Base-by-base conservation (phyloP, 2,113 vertebrate genomes). In the Sander lucioperca region DNA sequence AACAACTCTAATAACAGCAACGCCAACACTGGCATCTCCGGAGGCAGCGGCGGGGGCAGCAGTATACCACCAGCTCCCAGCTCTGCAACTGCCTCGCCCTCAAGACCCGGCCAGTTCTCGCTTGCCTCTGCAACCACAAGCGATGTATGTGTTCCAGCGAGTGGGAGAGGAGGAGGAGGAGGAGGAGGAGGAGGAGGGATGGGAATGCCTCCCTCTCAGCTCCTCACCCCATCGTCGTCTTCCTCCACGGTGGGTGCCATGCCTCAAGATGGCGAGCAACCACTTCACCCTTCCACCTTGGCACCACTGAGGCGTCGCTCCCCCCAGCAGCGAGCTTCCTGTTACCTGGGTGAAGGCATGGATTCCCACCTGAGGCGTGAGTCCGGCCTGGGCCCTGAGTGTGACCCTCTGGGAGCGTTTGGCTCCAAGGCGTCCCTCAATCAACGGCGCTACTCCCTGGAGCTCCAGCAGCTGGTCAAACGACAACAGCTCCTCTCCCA, bases 381-480 rank as follows among this genome's bases (percentile, higher is more conserved):
- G 86, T 92, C 94, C 0, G 79, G 90, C 21, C 85, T 91, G 48
- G 90, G 88, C 1, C 84, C 90, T 0, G 95, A 96, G 39, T 87
- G 80, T 0, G 95, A 96, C 79, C 73, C 74, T 1, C 3, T 71
- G 50, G 93, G 89, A 7, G 71, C 75, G 0, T 94, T 82, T 4
- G 94, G 94, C 30, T 92, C 90, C 23, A 93, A 87, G 51, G 87
- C 68, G 0, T 92, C 94, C 23, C 88, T 95, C 48, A 93, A 92
- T 56, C 95, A 95, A 50, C 93, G 95, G 0, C 94, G 95, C 25
- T 95, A 95, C 84, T 96, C 95, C 0, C 80, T 96, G 88, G 95
- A 96, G 89, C 93, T 95, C 21, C 95, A 96, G 88, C 94, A 95
- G 90, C 88, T 96, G 69, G 94, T 95, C 16, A 83, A 81, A 7